Conservation (phyloP, 2,888 invertebrate species). For the Anodontia alba region DNA sequence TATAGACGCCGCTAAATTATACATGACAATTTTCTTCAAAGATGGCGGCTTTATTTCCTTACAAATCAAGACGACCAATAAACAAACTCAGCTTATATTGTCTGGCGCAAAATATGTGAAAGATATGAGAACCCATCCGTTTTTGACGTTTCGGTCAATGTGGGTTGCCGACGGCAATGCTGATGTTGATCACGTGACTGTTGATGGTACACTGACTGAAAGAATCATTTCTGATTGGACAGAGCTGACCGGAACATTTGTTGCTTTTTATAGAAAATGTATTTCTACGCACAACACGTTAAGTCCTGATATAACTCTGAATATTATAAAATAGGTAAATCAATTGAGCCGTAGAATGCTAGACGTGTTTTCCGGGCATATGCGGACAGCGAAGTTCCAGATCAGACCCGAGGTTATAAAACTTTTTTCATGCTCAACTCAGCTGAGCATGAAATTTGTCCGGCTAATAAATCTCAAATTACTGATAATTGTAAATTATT, state of each 20-base stretch:
- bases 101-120: conserved; percentile 21
- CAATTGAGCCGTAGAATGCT: too few species aligned
- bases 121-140: conserved; percentile 44
- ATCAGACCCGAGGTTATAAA: too few species aligned
- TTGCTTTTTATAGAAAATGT: conserved; percentile 70
- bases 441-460: too few species aligned
- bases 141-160: conserved; percentile 70
- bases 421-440: too few species aligned
- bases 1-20: conserved; percentile 53
- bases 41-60: conserved; percentile 50
- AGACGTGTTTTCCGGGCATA: too few species aligned
- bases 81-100: conserved; percentile 42
- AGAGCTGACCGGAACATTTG: conserved; percentile 57
- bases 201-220: conserved; percentile 47
- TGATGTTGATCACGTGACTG: conserved; percentile 71
- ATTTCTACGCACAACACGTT: conserved; percentile 70
- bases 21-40: conserved; percentile 54
- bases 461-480: too few species aligned
- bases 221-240: conserved; percentile 57
- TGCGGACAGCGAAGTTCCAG: too few species aligned
- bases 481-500: too few species aligned
- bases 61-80: conserved; percentile 25
- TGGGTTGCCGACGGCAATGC: conserved; percentile 69
- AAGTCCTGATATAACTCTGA: conserved; percentile 66
- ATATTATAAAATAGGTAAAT: conserved; percentile 31